phyloP scores from a whole-genome alignment of 2,888 invertebrate species.

The Macrosoma leucophasiata region DNA sequence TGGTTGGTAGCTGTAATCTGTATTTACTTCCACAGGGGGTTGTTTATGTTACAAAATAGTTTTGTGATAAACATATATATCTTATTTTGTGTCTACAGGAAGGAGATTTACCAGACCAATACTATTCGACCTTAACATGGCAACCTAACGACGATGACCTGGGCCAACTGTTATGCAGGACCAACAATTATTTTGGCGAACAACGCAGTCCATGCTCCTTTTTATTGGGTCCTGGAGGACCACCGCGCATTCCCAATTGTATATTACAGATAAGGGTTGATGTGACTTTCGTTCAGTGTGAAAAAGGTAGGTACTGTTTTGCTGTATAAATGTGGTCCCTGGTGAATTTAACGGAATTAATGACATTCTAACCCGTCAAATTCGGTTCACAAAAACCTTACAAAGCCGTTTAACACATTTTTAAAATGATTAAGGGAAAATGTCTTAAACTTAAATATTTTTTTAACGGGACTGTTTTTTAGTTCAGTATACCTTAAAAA shows the following conservation, averaged over 20 bases:
- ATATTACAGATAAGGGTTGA: conserved; percentile 33
- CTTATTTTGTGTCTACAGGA: conserved; percentile 32
- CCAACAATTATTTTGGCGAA: conserved; percentile 51
- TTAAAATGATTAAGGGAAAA: no score
- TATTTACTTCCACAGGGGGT: no score
- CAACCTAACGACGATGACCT: conserved; percentile 39
- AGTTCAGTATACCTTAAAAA: no score
- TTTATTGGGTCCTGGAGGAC: conserved; percentile 39
- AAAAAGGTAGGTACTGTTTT: conserved; percentile 47
- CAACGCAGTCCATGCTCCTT: conserved; percentile 48
- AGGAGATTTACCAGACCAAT: conserved; percentile 41
- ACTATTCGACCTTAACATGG: conserved; percentile 51
- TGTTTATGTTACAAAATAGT: neutral
- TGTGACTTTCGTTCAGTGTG: conserved; percentile 46
- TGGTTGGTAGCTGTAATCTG: no score
- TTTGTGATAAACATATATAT: neutral
- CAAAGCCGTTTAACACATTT: no score
- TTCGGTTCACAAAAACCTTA: no score
- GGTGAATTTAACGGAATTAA: neutral
- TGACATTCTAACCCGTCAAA: no score
- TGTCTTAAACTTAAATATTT: no score
- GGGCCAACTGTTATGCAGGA: conserved; percentile 47
- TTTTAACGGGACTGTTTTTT: no score
- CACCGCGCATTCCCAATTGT: conserved; percentile 44
- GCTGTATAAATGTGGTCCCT: neutral